These are phyloP conservation scores for Timema cristinae DNA, from an alignment of 2,888 invertebrate genomes.

Conservation along the genomic window DNA sequence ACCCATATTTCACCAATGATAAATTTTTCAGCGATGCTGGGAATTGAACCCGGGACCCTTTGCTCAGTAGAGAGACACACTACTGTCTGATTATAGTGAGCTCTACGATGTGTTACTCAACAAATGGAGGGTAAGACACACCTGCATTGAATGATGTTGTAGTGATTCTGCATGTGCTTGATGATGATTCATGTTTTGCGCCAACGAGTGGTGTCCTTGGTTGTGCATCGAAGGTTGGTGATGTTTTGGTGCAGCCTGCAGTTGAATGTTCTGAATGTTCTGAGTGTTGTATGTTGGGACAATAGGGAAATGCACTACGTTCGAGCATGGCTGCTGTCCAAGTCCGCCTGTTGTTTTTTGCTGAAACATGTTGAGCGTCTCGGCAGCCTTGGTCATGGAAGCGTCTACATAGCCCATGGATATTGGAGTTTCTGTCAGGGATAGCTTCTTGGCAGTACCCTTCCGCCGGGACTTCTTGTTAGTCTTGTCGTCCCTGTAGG, in stretches of 20 bases:
- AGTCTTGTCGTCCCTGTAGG: slow-evolving; percentile 17
- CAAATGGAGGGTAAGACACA: too few species aligned
- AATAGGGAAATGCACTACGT: slow-evolving; percentile 24
- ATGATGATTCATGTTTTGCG: slow-evolving; percentile 22
- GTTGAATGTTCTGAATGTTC: slow-evolving; percentile 22
- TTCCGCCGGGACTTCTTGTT: slow-evolving; percentile 26
- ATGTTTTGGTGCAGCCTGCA: slow-evolving; percentile 22
- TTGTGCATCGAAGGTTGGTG: slow-evolving; percentile 22
- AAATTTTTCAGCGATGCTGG: too few species aligned
- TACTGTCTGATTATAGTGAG: too few species aligned
- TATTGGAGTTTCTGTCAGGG: slow-evolving; percentile 12
- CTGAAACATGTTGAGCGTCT: slow-evolving; percentile 22
- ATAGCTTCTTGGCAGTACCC: slow-evolving; percentile 27
- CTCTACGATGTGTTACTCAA: too few species aligned
- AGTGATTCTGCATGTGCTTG: slow-evolving; percentile 17
- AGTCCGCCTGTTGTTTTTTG: slow-evolving; percentile 7
- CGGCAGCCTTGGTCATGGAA: slow-evolving; percentile 15
- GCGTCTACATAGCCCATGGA: slow-evolving; percentile 7
- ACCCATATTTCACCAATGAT: too few species aligned
- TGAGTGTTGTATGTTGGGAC: slow-evolving; percentile 22
- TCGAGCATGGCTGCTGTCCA: not conserved
- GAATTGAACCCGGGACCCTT: too few species aligned
- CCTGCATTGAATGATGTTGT: slow-evolving; percentile 7
- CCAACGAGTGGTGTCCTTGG: slow-evolving; percentile 16
- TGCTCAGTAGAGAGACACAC: too few species aligned